Base-by-base conservation (phyloP, 2,113 vertebrate species). In the Brevimyrus niger region DNA sequence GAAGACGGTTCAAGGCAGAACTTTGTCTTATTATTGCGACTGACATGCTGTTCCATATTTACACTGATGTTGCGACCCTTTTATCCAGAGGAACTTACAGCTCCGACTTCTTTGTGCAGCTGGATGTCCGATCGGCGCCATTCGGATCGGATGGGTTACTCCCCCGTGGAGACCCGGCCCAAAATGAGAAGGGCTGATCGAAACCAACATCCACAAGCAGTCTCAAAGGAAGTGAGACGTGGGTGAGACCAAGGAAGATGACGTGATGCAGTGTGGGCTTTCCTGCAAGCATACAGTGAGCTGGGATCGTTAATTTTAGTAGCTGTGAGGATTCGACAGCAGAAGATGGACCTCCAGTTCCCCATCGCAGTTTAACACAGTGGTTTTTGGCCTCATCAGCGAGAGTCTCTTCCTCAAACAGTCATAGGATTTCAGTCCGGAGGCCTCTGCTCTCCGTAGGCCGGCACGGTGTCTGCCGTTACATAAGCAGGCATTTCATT, bases 161-260 rank as follows among this genome's bases (percentile, higher is more conserved):
- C 82, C 38, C 82, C 82, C 82, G 21, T 17, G 1, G 82, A 85
- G 82, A 85, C 82, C 44, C 44, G 21, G 82, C 44, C 42, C 82
- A 46, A 11, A 21, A 48, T 85, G 44, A 44, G 42, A 35, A 2
- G 31, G 69, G 31, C 31, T 76, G 69, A 76, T 38, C 11, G 15
- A 46, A 85, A 85, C 6, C 82, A 85, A 23, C 38, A 48, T 85
- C 82, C 82, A 85, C 82, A 85, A 44, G 44, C 44, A 85, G 82
- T 85, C 82, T 85, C 44, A 85, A 48, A 85, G 44, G 42, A 85
- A 85, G 82, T 85, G 23, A 85, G 82, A 85, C 44, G 82, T 85
- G 82, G 82, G 82, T 85, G 82, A 85, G 44, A 48, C 44, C 82
- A 42, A 42, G 35, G 17, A 80, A 80, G 35, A 6, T 13, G 31